Base-by-base conservation (phyloP, 92 coral and sea anemone genomes). In the Pocillopora meandrina region DNA sequence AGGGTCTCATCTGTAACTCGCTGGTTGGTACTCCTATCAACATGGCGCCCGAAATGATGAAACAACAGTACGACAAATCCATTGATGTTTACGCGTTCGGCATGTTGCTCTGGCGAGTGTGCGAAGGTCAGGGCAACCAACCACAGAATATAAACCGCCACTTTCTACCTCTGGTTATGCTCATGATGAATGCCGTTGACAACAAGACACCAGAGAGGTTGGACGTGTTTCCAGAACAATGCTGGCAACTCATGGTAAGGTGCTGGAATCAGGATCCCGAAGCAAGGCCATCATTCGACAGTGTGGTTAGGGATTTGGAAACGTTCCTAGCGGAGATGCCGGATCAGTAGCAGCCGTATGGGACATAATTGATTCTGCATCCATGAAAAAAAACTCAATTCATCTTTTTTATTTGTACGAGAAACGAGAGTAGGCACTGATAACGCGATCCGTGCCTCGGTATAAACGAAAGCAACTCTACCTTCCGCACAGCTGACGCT, bases 1-100 rank as follows among this genome's bases (percentile, higher is more conserved):
- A 82, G 70, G 95, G 95, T 1, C 85, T 91, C 26, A 85, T 81
- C 61, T 19, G 31, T 12, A 78, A 81, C 65, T 91, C 95, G 20
- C 80, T 91, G 14, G 95, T 91, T 7, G 95, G 95, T 17, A 91
- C 95, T 8, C 95, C 92, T 11, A 71, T 82, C 1, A 81, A 87
- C 61, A 91, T 91, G 95, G 95, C 95, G 11, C 95, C 95, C 3
- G 95, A 91, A 78, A 91, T 91, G 95, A 82, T 89, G 75, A 60
- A 64, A 18, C 82, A 85, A 74, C 70, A 82, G 18, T 91, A 91
- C 59, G 78, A 65, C 75, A 89, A 91, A 34, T 79, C 92, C 62
- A 80, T 91, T 7, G 95, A 91, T 76, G 92, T 91, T 12, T 91
- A 91, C 72, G 95, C 92, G 47, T 91, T 91, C 74, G 95, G 95